phyloP scores from a whole-genome alignment of 2,113 vertebrate species.

The Neoarius graeffei region DNA sequence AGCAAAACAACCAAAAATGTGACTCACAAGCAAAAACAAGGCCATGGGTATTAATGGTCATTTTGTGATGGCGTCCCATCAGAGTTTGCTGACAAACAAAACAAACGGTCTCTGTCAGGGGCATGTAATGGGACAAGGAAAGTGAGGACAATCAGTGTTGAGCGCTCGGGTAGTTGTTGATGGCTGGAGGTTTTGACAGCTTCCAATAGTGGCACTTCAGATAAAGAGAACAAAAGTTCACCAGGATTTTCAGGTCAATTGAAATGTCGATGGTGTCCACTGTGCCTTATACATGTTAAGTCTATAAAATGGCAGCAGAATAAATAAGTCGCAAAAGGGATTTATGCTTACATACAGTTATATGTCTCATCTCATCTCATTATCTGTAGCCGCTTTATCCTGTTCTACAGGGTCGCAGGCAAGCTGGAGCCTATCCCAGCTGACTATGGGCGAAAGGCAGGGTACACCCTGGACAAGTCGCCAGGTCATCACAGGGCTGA shows the following conservation, averaged over 20 bases:
- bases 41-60: neutral
- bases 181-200: constrained; percentile 19
- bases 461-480: too few relatives aligned
- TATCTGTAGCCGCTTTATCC: too few relatives aligned
- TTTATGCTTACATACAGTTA: neutral
- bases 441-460: too few relatives aligned
- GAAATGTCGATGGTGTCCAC: neutral
- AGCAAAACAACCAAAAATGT: neutral
- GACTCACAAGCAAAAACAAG: constrained; percentile 17
- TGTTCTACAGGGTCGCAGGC: too few relatives aligned
- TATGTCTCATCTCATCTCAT: neutral
- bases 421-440: too few relatives aligned
- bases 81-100: neutral
- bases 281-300: neutral
- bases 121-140: constrained; percentile 32
- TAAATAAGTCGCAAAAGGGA: neutral
- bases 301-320: neutral
- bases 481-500: too few relatives aligned
- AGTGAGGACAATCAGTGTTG: constrained; percentile 34
- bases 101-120: neutral
- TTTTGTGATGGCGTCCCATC: constrained; percentile 2
- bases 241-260: neutral
- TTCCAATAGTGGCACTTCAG: constrained; percentile 19
- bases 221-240: constrained; percentile 5
- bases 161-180: constrained; percentile 16